Evolutionary conservation across 2,888 invertebrate species (phyloP), one percentile per base, ranked within the genome.

Genomic region (Malacosoma neustria): DNA sequence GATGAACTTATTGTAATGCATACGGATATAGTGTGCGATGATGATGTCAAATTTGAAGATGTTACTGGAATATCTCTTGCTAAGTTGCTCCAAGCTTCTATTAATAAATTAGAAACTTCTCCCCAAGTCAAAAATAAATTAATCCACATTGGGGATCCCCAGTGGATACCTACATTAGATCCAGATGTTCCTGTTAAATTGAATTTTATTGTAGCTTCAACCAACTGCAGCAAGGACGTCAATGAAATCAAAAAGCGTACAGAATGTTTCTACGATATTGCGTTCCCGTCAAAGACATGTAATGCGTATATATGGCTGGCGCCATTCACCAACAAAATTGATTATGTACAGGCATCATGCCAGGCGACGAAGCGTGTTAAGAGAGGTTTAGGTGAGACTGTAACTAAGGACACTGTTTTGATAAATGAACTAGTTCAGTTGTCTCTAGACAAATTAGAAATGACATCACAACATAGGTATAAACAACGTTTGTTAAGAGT

Each of bases 401-500:
- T 52, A 13, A 36, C 43, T 6, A 66, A 69, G 41, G 42, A 53
- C 3, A 61, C 61, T 30, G 39, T 45, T n/a, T 68, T 52, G 29
- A 66, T 80, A 22, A 61, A 73, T 41, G 50, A 62, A 22, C 46
- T 77, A 42, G 70, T 75, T 1, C 49, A 62, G 34, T 67, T 68
- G 39, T 63, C 80, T 9, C 43, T 82, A 34, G 54, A 73, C 14
- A 72, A 82, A 49, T 49, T 82, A 35, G 82, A 82, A 62, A 70
- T 71, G 68, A 42, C 60, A 2, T 72, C 80, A 5, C 33, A 62
- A 11, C 65, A 76, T 36, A 63, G 61, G 41, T 77, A 80, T 40
- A 81, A 81, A 48, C 77, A 76, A 44, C 64, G 71, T 40, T 54
- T 81, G 30, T 40, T 74, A 4, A 55, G 66, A 40, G 71, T 82